Base-by-base conservation (phyloP, 2,888 invertebrate genomes). In the Microplitis manilae region DNA sequence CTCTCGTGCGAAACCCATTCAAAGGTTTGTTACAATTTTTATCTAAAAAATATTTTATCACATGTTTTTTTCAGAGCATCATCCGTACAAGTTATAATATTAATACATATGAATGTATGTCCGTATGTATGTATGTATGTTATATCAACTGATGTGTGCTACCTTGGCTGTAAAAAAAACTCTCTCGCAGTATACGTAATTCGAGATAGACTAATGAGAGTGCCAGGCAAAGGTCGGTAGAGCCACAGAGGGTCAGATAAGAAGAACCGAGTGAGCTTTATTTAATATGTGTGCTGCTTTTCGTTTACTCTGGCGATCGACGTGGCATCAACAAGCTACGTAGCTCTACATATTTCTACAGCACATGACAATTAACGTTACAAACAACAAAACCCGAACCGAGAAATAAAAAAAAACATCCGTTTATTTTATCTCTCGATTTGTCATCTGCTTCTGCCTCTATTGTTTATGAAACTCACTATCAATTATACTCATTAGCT, bases 1-100 rank as follows among this genome's bases (percentile, higher is more conserved):
- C 90, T 86, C 89, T 90, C 84, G 89, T 88, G 83, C 87, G 89
- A 81, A 89, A 87, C 83, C 83, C 87, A 80, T 87, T 88, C 80
- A 89, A 89, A 89, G 90, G 89, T 89, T 79, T 77, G 85, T 83
- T 60, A 8, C 6, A 61, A 59, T 69, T 41, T 50, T 67, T 30
- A 40, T 75, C 68, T 59, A 41, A 62, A 69, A 50, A 38, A 30
- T 9, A 9, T 13, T 38, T 70, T 65, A 1, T 64, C 64, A 15
- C 39, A 17, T 60, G 13, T 62, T 38, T n/a, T 39, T 61, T 69
- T 60, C 13, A 15, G 20, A 30, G 68, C 50, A 74, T 30, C 30
- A 30, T 2, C 30, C 30, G 30, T 30, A 30, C 30, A 30, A 30
- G 30, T 30, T 30, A 2, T 30, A 30, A 30, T 30, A 30, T 30